phyloP scores from a whole-genome alignment of 2,888 invertebrate genomes.

The Apoderus coryli region DNA sequence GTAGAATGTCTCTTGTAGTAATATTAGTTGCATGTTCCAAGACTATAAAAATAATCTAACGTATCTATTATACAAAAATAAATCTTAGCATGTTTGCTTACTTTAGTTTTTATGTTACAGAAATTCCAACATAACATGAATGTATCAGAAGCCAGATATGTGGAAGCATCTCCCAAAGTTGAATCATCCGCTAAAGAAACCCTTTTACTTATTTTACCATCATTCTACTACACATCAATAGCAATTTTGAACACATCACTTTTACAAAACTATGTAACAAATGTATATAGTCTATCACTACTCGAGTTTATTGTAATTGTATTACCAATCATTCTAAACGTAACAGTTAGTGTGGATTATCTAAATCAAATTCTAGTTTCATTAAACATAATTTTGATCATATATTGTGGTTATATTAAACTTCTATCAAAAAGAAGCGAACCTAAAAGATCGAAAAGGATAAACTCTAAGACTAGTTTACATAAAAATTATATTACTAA shows the following conservation, averaged over 20 bases:
- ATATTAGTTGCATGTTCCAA: no score
- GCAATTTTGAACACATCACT: constrained; percentile 22
- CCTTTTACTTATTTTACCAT: constrained; percentile 27
- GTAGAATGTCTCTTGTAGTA: no score
- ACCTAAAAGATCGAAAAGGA: no score
- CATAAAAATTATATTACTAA: constrained; percentile 43
- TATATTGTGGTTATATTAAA: no score
- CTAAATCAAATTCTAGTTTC: constrained; percentile 18
- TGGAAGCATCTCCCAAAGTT: no score
- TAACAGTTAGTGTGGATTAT: constrained; percentile 38
- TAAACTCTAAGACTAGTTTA: not conserved
- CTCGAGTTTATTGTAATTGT: constrained; percentile 43
- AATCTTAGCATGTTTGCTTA: no score
- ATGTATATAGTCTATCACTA: constrained; percentile 20
- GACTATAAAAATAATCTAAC: no score
- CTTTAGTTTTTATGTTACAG: constrained; percentile 14
- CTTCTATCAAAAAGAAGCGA: constrained; percentile 3
- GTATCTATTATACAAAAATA: no score
- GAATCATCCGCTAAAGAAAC: constrained; percentile 40
- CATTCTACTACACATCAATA: constrained; percentile 25
- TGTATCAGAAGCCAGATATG: no score
- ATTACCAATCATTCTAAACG: constrained; percentile 39
- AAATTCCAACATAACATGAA: no score
- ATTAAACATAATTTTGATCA: no score
- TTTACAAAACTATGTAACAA: constrained; percentile 16